Base-by-base conservation (phyloP, 2,888 invertebrate species). In the Sesamia inferens region DNA sequence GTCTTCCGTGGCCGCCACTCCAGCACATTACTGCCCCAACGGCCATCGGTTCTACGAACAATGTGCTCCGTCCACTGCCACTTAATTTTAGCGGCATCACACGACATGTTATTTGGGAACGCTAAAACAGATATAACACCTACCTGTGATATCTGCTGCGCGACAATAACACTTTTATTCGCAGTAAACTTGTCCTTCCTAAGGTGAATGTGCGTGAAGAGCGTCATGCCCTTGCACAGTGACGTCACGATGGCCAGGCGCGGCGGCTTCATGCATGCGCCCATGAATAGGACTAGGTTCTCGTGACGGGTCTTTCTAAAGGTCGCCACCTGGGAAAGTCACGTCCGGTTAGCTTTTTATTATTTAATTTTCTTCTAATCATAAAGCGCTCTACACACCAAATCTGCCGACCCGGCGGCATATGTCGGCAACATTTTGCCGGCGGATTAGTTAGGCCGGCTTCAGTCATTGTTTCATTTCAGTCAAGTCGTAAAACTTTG, bases 211-310 rank as follows among this genome's bases (percentile, higher is more conserved):
- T 99, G 98, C 47, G 98, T 98, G 96, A 98, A 99, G 39, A 99
- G 97, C 64, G 99, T 99, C 97, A 98, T 98, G 82, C 99, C 99
- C 95, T 99, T 99, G 95, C 99, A 99, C 93, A 99, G 97, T 90
- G 99, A 99, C 76, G 99, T 99, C 57, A 99, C 99, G 90, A 99
- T 99, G 59, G 99, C 99, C 88, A 99, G 97, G 85, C 98, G 97
- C 47, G 99, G 99, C 79, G 99, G 99, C 95, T 99, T 99, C 99
- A 99, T 99, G 93, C 99, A 99, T 83, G 99, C 99, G 81, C 99
- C 99, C 99, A 99, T 99, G 96, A 99, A 99, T 68, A 99, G 97
- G 69, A 99, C 99, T 83, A 99, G 96, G 97, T 99, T 99, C 94
- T 99, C 99, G 95, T 99, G 99, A 0, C 99, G 97, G 11, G 99